These are phyloP conservation scores for Oligia strigilis DNA, from an alignment of 2,888 invertebrate genomes.

Conservation along the genomic window DNA sequence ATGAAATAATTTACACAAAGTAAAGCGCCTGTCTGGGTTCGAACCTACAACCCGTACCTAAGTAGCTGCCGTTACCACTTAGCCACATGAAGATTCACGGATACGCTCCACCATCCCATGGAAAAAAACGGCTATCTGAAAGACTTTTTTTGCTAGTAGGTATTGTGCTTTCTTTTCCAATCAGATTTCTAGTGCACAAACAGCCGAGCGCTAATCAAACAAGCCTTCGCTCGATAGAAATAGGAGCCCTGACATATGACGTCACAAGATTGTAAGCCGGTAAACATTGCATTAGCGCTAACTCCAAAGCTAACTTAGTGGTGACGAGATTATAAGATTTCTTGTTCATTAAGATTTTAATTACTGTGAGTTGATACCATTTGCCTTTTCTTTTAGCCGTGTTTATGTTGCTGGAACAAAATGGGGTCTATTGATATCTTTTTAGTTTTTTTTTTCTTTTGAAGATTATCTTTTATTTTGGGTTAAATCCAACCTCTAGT, in stretches of 20 bases:
- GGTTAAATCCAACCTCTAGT: neutral
- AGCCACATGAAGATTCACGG: too few relatives aligned
- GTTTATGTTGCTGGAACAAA: conserved; percentile 1
- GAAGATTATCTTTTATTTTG: neutral
- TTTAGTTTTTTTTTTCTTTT: neutral
- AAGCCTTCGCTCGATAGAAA: neutral
- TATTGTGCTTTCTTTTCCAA: neutral
- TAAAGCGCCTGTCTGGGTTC: too few relatives aligned
- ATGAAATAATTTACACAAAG: too few relatives aligned
- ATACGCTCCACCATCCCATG: neutral
- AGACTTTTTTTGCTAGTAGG: neutral
- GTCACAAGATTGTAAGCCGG: conserved; percentile 11
- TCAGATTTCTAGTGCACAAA: conserved; percentile 12
- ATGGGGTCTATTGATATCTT: neutral
- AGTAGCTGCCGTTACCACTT: too few relatives aligned
- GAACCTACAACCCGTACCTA: too few relatives aligned
- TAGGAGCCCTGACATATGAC: conserved; percentile 7
- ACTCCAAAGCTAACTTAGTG: neutral
- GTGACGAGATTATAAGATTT: conserved; percentile 18
- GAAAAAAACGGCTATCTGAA: neutral
- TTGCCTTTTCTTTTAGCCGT: neutral
- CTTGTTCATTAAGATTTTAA: conserved; percentile 25
- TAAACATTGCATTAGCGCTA: conserved; percentile 9
- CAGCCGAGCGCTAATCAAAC: conserved; percentile 6
- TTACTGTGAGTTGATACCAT: conserved; percentile 20